Percentiles rank a stretch among this genome's conserved stretches.
Evolutionary conservation across 2,113 vertebrate genomes (phyloP).

Genomic region (Leptobrachium leishanense): DNA sequence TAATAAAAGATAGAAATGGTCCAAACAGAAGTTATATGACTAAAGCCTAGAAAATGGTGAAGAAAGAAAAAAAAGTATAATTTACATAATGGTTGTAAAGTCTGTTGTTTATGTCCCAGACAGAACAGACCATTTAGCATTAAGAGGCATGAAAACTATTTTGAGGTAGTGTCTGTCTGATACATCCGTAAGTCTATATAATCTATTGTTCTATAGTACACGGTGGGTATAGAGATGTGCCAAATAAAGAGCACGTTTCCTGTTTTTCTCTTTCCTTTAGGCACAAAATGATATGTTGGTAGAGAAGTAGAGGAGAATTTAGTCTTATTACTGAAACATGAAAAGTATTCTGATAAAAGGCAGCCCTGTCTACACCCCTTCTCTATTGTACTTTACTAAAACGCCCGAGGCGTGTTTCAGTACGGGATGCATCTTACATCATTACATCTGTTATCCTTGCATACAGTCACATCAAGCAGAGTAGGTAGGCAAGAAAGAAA

Average conservation of each 20-base stretch:
- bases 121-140: no score
- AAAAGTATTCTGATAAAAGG: conserved; percentile 13
- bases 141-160: no score
- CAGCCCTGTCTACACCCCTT: conserved; percentile 15
- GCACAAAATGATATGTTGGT: background rate
- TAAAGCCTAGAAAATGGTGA: no score
- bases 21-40: no score
- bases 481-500: conserved; percentile 20
- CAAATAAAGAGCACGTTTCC: background rate
- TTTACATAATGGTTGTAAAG: no score
- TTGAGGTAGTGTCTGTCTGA: no score
- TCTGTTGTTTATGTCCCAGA: no score
- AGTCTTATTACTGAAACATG: conserved; percentile 1
- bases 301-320: background rate
- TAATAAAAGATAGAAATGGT: no score
- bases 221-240: no score
- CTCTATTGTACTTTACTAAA: conserved; percentile 30
- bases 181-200: no score
- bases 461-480: conserved; percentile 13
- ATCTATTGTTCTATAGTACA: no score
- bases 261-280: background rate
- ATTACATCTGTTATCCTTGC: conserved; percentile 29
- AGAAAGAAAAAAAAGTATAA: no score
- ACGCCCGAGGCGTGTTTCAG: conserved; percentile 18
- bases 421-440: conserved; percentile 26